Base-by-base conservation (phyloP, 2,797 vertebrate genomes). In the Geotrypetes seraphini region DNA sequence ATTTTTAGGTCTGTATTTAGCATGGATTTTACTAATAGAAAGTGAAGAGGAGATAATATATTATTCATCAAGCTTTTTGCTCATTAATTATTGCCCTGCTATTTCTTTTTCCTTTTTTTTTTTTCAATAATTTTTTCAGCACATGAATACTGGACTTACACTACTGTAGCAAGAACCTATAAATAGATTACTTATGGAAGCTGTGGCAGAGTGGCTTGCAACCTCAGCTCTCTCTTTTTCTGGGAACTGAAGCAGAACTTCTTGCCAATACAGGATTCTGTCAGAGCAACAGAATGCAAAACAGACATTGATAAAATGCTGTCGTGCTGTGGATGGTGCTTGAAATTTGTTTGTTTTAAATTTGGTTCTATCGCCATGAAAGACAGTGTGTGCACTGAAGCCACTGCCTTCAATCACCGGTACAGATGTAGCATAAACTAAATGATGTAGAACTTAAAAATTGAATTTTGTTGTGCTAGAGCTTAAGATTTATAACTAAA, bases 241-340 rank as follows among this genome's bases (percentile, higher is more conserved):
- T 81, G 89, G 75, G 79, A 78, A 76, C 69, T 78, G 55, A 73
- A 73, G 49, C 51, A 71, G 25, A 39, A 9, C 39, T 69, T 39
- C 31, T 49, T 59, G 41, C 45, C 31, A 11, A 56, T 39, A 47
- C 51, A 36, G 39, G 47, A 24, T 50, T 56, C 14, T 39, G 7
- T 65, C 64, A 61, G 38, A 38, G 31, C 58, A 70, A 49, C 52
- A 71, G 32, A 36, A 67, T 70, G 41, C 60, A 66, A 49, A 63
- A 53, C 43, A 68, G 60, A 77, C 57, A 20, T 82, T 77, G 73
- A 87, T 83, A 77, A 75, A 71, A 89, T 91, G 84, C 83, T 89
- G 81, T 78, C 82, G 73, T 92, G 86, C 78, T 92, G 86, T 53
- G 82, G 82, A 76, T 88, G 84, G 79, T 92, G 83, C 80, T 79